Evolutionary conservation across 2,888 invertebrate species (phyloP), one percentile per base, ranked within the genome.

Genomic region (Torymus auratus): DNA sequence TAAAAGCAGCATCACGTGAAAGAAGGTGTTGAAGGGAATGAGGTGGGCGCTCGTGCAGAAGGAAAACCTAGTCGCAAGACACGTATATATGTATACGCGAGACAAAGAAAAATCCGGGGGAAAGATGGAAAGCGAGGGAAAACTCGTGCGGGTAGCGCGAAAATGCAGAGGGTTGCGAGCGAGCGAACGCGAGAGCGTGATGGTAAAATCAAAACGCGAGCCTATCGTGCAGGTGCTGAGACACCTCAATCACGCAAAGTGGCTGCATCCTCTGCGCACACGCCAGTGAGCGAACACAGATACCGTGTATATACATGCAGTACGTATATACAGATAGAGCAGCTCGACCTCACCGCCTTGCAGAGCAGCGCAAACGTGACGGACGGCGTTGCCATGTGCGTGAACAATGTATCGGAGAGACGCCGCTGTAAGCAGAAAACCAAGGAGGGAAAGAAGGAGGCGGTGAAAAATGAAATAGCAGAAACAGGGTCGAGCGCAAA

Each of bases 231-330:
- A 82, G 83, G 85, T 60, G 58, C n/a, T 15, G 74, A 81, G 81
- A 82, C 85, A 80, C 86, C 83, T 85, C 85, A 87, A 87, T 87
- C 87, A 86, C 84, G 86, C 85, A 85, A 87, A 87, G 87, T 86
- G 85, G 85, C 84, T 84, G 83, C 77, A 83, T 78, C 84, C 83
- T 80, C 76, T 50, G 41, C 23, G 15, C 56, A 75, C 84, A 72
- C 82, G 69, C 82, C 14, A 60, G 58, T 58, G 14, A 58, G 60
- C 20, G 13, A 65, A 17, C 23, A 28, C 13, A 3, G 3, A 23
- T 7, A n/a, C 14, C 55, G 58, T 52, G 14, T n/a, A 41, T 41
- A 41, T 41, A 41, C 41, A 41, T 41, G 7, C 41, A 41, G 41
- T 60, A 20, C 17, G 23, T 5, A 20, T 20, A 23, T 53, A 14